A percentile compares a stretch with the other conserved stretches of the same genome.
Conservation (phyloP, 1,140 invertebrate species). For the Helicorthomorpha holstii region DNA sequence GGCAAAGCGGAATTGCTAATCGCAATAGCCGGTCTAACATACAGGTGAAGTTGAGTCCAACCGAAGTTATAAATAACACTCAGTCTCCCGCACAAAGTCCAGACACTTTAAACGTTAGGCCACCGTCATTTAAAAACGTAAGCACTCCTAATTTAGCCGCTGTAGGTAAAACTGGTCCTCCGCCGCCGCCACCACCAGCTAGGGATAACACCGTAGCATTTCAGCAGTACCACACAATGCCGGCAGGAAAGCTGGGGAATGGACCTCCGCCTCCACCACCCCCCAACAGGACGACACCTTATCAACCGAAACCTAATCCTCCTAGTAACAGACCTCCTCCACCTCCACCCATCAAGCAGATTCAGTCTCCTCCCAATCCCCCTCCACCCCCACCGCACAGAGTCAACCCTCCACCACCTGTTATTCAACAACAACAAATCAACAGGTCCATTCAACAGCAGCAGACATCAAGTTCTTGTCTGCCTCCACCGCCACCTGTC, state of each 20-base stretch:
- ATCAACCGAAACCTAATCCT: not conserved
- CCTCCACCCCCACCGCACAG: constrained; percentile 5
- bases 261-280: constrained; percentile 5
- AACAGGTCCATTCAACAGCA: not conserved
- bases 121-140: too few relatives aligned
- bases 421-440: not conserved
- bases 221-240: not conserved
- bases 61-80: not conserved
- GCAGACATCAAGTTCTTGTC: too few relatives aligned
- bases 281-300: not conserved
- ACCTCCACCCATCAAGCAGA: too few relatives aligned
- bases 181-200: not conserved
- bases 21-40: not conserved
- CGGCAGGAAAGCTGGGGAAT: not conserved
- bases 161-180: not conserved
- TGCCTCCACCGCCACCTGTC: constrained; percentile 4
- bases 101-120: too few relatives aligned
- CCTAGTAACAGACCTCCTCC: not conserved
- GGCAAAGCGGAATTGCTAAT: not conserved
- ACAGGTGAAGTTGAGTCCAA: not conserved
- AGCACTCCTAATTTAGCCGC: too few relatives aligned
- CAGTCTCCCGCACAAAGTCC: too few relatives aligned
- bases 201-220: not conserved
- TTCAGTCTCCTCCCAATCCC: not conserved
- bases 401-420: not conserved